Conservation (phyloP, 2,888 invertebrate genomes). For the Cepaea hortensis region DNA sequence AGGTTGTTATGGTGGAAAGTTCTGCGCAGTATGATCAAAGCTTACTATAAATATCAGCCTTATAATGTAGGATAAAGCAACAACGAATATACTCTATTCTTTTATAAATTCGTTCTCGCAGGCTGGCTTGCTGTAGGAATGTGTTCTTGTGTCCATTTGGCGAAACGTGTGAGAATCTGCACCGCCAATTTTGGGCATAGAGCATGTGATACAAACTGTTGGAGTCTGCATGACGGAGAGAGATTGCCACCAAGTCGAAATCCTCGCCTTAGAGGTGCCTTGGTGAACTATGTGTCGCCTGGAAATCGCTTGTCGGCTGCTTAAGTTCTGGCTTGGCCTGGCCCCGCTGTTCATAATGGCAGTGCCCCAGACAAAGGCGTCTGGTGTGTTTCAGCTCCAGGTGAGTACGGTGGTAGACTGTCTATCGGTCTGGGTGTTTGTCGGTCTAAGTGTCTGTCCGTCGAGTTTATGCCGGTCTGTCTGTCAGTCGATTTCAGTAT, state of each 20-base stretch:
- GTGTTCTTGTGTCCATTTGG: constrained; percentile 10
- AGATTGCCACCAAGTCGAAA: constrained; percentile 11
- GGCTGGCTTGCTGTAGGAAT: constrained; percentile 41
- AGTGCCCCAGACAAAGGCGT: constrained; percentile 13
- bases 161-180: constrained; percentile 3
- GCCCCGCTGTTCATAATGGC: constrained; percentile 32
- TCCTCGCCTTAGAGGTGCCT: constrained; percentile 26
- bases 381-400: constrained; percentile 48
- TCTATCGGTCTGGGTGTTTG: constrained; percentile 21
- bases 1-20: no score
- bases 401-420: constrained; percentile 48
- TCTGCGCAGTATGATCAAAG: no score
- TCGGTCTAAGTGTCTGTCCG: constrained; percentile 78
- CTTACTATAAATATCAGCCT: no score
- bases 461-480: constrained; percentile 76
- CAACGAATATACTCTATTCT: no score
- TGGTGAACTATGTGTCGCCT: constrained; percentile 44
- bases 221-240: constrained; percentile 11
- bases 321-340: constrained; percentile 15
- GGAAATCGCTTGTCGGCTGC: constrained; percentile 28
- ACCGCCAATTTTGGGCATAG: neutral
- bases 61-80: no score
- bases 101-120: neutral
- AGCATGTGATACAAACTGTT: constrained; percentile 31
- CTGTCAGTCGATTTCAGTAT: no score